A percentile compares a stretch with the other conserved stretches of the same genome.
phyloP scores from a whole-genome alignment of 2,888 invertebrate genomes.

The Ophion costatus region DNA sequence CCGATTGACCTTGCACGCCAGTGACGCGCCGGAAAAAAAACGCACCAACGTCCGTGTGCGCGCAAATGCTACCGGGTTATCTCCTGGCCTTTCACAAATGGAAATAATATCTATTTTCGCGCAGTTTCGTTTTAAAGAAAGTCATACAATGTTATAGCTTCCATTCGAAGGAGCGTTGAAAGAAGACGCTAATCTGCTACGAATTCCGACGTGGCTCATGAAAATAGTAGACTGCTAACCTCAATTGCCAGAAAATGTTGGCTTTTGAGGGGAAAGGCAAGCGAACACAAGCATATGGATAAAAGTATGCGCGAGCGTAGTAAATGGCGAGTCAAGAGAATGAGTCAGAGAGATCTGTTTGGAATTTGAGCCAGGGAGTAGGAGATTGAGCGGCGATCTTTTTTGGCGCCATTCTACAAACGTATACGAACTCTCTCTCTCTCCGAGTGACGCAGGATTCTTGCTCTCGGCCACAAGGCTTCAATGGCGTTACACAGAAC shows the following conservation, averaged over 20 bases:
- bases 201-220: no score
- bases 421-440: slow-evolving; percentile 3
- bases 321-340: slow-evolving; percentile 12
- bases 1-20: slow-evolving; percentile 63
- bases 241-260: not conserved
- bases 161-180: no score
- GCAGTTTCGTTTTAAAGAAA: no score
- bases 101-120: no score
- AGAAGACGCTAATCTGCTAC: no score
- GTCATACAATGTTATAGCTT: no score
- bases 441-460: slow-evolving; percentile 35
- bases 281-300: not conserved
- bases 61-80: no score
- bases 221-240: not conserved
- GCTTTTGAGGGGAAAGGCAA: not conserved
- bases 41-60: no score
- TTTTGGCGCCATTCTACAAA: slow-evolving; percentile 60
- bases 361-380: slow-evolving; percentile 50
- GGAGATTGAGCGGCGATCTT: slow-evolving; percentile 30
- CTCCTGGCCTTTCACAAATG: no score
- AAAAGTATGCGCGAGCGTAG: not conserved
- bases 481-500: slow-evolving; percentile 21
- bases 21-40: slow-evolving; percentile 33
- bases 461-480: slow-evolving; percentile 3
- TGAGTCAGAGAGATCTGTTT: slow-evolving; percentile 43